These are phyloP conservation scores for Darevskia nairensis DNA, from an alignment of 2,797 vertebrate genomes.

Conservation along the genomic window DNA sequence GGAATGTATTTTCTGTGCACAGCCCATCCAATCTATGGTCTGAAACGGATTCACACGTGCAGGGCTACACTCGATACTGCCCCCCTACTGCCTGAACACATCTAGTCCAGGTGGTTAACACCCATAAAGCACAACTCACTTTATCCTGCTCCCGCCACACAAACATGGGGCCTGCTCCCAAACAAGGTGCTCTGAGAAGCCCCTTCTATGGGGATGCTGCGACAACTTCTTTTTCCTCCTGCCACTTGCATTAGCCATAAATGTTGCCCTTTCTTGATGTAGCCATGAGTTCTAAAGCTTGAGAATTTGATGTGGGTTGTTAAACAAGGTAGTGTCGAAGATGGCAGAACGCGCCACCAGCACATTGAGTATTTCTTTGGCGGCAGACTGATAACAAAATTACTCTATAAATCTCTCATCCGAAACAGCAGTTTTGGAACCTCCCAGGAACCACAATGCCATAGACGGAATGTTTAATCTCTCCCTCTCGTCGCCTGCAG, in stretches of 20 bases:
- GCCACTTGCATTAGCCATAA: background rate
- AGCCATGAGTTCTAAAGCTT: background rate
- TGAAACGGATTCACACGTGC: too few relatives aligned
- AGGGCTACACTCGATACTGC: too few relatives aligned
- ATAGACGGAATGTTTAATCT: conserved; percentile 61
- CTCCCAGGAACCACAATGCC: conserved; percentile 48
- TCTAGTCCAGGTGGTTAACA: too few relatives aligned
- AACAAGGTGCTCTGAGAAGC: background rate
- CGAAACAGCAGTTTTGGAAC: conserved; percentile 31
- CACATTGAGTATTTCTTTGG: conserved; percentile 45
- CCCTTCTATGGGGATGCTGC: background rate
- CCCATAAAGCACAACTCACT: too few relatives aligned
- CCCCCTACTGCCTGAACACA: too few relatives aligned
- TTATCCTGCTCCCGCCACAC: background rate
- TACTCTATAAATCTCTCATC: conserved; percentile 61
- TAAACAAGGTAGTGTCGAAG: conserved; percentile 37
- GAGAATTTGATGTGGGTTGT: conserved; percentile 29
- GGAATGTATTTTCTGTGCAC: too few relatives aligned
- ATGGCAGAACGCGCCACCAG: conserved; percentile 25
- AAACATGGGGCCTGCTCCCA: background rate
- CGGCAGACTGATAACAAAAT: conserved; percentile 55
- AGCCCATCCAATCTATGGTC: too few relatives aligned
- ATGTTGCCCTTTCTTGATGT: background rate
- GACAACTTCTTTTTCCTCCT: background rate
- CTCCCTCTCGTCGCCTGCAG: conserved; percentile 50